These are phyloP conservation scores for Spisula subtruncata DNA, from an alignment of 2,888 invertebrate species.

Conservation along the genomic window DNA sequence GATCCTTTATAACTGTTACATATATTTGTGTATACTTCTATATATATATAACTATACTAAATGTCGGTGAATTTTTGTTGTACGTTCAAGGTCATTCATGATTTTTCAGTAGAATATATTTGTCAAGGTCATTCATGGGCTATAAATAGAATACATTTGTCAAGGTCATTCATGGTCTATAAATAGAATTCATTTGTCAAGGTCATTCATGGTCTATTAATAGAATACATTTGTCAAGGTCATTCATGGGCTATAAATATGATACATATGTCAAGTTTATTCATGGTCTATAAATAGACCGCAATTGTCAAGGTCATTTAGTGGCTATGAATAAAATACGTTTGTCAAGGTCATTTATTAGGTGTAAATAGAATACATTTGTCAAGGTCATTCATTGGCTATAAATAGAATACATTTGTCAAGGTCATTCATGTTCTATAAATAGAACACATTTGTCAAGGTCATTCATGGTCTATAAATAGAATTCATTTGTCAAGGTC, in stretches of 20 bases:
- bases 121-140: not conserved
- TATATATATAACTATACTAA: conserved; percentile 10
- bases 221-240: too few species aligned
- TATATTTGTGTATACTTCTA: conserved; percentile 10
- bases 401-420: too few species aligned
- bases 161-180: too few species aligned
- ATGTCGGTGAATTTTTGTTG: conserved; percentile 11
- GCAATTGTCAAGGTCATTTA: not conserved
- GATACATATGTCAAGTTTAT: not conserved
- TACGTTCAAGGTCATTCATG: not conserved
- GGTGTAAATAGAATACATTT: too few species aligned
- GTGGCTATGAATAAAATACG: too few species aligned
- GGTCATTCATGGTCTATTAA: too few species aligned
- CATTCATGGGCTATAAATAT: too few species aligned
- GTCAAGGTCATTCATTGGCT: too few species aligned
- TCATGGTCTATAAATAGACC: not conserved
- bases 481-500: not conserved
- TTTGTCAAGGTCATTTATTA: too few species aligned
- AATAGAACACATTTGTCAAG: not conserved
- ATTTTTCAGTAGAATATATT: not conserved
- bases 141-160: too few species aligned
- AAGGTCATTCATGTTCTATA: too few species aligned
- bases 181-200: too few species aligned
- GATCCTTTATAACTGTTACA: not conserved
- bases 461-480: not conserved